These are phyloP conservation scores for Hyperoplus lanceolatus DNA, from an alignment of 2,797 vertebrate genomes.

Conservation along the genomic window DNA sequence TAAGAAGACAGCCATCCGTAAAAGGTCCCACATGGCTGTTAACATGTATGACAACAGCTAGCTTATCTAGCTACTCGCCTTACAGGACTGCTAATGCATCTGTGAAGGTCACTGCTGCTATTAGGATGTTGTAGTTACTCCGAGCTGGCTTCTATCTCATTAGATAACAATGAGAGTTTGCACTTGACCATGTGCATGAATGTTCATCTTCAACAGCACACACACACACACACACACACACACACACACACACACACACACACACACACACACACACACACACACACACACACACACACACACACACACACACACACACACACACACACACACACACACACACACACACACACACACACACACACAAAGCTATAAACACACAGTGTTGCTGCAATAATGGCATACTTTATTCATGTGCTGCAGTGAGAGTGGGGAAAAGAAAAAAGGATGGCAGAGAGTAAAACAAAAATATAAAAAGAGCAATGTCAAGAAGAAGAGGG, in stretches of 20 bases:
- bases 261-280: constrained; percentile 22
- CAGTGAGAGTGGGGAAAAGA: neutral
- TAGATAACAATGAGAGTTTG: constrained; percentile 51
- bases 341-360: constrained; percentile 18
- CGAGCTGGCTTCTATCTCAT: constrained; percentile 55
- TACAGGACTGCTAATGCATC: constrained; percentile 40
- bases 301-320: constrained; percentile 8
- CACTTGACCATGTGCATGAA: neutral
- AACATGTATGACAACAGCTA: constrained; percentile 56
- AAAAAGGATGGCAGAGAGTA: neutral
- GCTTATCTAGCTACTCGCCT: constrained; percentile 32
- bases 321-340: neutral
- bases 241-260: constrained; percentile 14
- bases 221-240: constrained; percentile 10
- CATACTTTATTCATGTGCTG: constrained; percentile 66
- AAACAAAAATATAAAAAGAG: constrained; percentile 32
- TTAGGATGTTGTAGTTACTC: constrained; percentile 44
- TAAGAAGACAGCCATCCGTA: constrained; percentile 43
- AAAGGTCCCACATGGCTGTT: constrained; percentile 32
- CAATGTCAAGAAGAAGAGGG: constrained; percentile 22
- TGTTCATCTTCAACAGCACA: neutral
- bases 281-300: constrained; percentile 22
- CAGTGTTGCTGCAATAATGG: constrained; percentile 17
- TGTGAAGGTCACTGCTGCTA: constrained; percentile 69
- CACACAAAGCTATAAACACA: constrained; percentile 17